A percentile compares a stretch with the other conserved stretches of the same genome.
Conservation (phyloP, 2,797 vertebrate genomes). For the Pangasius macronema region DNA sequence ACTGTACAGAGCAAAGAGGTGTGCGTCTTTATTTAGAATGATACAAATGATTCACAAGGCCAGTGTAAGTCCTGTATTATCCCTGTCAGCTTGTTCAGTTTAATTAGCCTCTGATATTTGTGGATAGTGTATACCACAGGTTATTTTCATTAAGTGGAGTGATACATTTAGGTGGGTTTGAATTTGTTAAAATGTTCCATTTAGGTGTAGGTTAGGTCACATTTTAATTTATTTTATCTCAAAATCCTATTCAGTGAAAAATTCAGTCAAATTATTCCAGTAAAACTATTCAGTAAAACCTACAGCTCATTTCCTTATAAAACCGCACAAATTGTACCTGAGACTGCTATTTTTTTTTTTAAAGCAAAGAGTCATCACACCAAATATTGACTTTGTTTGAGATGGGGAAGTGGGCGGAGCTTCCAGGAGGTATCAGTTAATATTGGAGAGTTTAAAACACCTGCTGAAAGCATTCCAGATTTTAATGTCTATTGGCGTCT, state of each 20-base stretch:
- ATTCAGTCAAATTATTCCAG: no score
- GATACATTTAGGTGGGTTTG: neutral
- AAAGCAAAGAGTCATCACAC: no score
- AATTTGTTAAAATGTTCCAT: constrained; percentile 1
- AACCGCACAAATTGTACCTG: no score
- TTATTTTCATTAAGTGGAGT: neutral
- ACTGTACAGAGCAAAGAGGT: neutral
- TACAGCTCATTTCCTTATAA: no score
- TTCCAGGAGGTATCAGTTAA: neutral
- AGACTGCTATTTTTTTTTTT: no score
- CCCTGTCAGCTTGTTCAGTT: neutral
- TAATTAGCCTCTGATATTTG: neutral
- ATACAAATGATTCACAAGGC: neutral
- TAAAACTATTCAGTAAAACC: no score
- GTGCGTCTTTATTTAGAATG: neutral
- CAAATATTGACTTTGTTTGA: no score
- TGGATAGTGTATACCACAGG: neutral
- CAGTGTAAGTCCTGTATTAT: neutral
- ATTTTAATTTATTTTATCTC: neutral
- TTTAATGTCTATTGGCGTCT: neutral
- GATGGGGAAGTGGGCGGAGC: neutral
- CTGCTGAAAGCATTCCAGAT: neutral
- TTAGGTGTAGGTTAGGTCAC: neutral
- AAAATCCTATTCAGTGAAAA: neutral
- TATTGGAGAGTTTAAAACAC: neutral